These are phyloP conservation scores for Beaufortia kweichowensis DNA, from an alignment of 2,113 vertebrate species.

Conservation along the genomic window DNA sequence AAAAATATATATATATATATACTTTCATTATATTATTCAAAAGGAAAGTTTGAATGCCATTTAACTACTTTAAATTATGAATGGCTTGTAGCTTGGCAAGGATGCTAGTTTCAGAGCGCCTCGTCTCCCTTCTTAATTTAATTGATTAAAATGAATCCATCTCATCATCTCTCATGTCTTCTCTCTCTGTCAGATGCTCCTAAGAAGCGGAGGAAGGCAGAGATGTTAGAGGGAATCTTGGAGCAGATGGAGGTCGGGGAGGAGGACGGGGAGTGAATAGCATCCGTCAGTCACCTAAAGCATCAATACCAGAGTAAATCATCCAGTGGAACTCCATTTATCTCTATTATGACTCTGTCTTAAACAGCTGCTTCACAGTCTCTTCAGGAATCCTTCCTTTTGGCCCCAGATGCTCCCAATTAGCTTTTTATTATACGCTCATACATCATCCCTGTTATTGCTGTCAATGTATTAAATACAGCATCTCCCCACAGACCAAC, in stretches of 20 bases:
- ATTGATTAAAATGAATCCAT: conserved; percentile 11
- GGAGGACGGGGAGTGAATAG: conserved; percentile 47
- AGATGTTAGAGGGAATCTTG: conserved; percentile 83
- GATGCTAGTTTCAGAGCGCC: not conserved
- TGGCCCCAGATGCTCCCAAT: conserved; percentile 44
- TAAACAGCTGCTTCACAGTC: conserved; percentile 25
- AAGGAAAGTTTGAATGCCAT: not conserved
- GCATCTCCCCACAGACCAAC: conserved; percentile 13
- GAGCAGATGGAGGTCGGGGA: conserved; percentile 82
- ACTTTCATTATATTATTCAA: too few species aligned
- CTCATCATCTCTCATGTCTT: not conserved
- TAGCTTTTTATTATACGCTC: conserved; percentile 45
- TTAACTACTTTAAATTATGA: not conserved
- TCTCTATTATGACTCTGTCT: conserved; percentile 9
- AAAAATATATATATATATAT: too few species aligned
- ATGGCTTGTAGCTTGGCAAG: not conserved
- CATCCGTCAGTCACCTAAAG: conserved; percentile 32
- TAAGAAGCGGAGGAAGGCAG: conserved; percentile 77
- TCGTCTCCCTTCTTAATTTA: not conserved
- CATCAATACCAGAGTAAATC: conserved; percentile 37
- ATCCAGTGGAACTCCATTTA: conserved; percentile 25
- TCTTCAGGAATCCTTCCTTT: conserved; percentile 19
- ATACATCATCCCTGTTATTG: conserved; percentile 35
- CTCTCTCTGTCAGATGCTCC: conserved; percentile 68
- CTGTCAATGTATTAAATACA: conserved; percentile 31